A percentile compares a stretch with the other conserved stretches of the same genome.
These are phyloP conservation scores for Epirrita christyi DNA, from an alignment of 2,888 invertebrate species.

Conservation along the genomic window DNA sequence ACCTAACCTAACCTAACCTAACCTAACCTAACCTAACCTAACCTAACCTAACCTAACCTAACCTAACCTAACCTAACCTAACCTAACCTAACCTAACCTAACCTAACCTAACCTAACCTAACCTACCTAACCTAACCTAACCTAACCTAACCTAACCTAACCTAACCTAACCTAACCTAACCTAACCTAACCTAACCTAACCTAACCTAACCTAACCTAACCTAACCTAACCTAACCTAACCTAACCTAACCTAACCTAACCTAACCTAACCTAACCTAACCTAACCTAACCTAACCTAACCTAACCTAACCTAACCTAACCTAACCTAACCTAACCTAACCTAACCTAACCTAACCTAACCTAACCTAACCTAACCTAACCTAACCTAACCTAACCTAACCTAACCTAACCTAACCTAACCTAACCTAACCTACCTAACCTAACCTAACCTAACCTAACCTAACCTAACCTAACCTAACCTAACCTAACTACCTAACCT, in stretches of 20 bases:
- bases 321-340: conserved; percentile 34
- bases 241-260: conserved; percentile 34
- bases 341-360: conserved; percentile 33
- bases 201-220: conserved; percentile 35
- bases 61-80: conserved; percentile 38
- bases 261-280: conserved; percentile 31
- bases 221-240: conserved; percentile 38
- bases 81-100: conserved; percentile 37
- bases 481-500: conserved; percentile 34
- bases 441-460: conserved; percentile 34
- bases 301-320: conserved; percentile 32
- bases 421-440: conserved; percentile 34
- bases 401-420: conserved; percentile 35
- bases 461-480: conserved; percentile 33
- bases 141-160: conserved; percentile 37
- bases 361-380: conserved; percentile 30
- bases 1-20: conserved; percentile 37
- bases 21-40: conserved; percentile 39
- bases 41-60: conserved; percentile 39
- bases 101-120: conserved; percentile 37
- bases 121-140: conserved; percentile 35
- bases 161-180: conserved; percentile 38
- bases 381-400: conserved; percentile 31
- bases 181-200: conserved; percentile 41
- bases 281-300: conserved; percentile 28